Base-by-base conservation (phyloP, 1,140 invertebrate genomes). In the Platyura marginata region DNA sequence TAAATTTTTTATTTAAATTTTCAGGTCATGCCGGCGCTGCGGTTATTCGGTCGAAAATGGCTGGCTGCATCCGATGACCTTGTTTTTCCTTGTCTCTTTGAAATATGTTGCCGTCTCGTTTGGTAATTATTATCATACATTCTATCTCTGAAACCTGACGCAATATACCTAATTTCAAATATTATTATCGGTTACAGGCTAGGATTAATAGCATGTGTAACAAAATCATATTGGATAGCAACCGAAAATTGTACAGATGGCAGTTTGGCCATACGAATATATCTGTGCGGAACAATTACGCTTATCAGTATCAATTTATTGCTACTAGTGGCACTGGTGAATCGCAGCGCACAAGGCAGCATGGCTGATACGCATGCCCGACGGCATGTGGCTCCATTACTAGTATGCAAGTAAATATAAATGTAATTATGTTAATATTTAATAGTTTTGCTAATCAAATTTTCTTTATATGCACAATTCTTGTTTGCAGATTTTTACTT, bases 41-140 rank as follows among this genome's bases (percentile, higher is more conserved):
- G 75, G 57, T 65, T 81, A 32, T 77, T 81, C 52, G 79, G 79
- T 52, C 68, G 79, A 56, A 81, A 81, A 69, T 83, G 79, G 79
- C 69, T 81, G 48, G 74, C 75, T 43, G 79, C 76, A 49, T 78
- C 76, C 38, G 79, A 83, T 61, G 79, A 83, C 56, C 70, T 81
- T 43, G 79, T 83, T n/a, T 80, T 81, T 56, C 79, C 79, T 3
- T 77, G 77, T 51, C 65, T 81, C 40, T 79, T 81, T 53, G 79
- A 83, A 65, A 68, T 81, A 44, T 68, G 76, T 39, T 72, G 80
- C 51, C 64, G 79, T 49, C 61, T 77, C 48, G 64, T 79, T 51
- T 83, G 79, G 79, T 81, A 65, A 69, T 23, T 6, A 5, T 9
- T 6, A 25, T 25, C 11, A 16, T 8, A 21, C 6, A n/a, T n/a